Evolutionary conservation across 2,888 invertebrate species (phyloP).

Genomic region (Drosophila subquinaria): DNA sequence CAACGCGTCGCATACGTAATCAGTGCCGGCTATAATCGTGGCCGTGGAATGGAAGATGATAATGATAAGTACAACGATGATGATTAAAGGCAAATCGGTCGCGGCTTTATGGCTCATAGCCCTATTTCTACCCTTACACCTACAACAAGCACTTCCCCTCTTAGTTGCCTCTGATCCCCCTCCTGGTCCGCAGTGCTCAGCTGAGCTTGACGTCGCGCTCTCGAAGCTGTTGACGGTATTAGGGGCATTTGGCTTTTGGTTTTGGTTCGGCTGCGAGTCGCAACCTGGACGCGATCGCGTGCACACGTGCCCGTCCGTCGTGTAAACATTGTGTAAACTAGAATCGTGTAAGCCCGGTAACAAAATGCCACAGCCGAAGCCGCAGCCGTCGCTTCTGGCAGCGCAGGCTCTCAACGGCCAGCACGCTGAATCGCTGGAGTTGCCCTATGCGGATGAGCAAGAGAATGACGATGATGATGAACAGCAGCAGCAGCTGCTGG

Average conservation of each 20-base stretch:
- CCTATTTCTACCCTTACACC: slow-evolving; percentile 9
- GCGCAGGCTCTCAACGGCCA: slow-evolving; percentile 59
- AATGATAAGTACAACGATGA: slow-evolving; percentile 37
- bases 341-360: background rate
- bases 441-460: slow-evolving; percentile 65
- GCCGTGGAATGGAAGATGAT: slow-evolving; percentile 41
- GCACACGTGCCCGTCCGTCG: slow-evolving; percentile 31
- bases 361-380: slow-evolving; percentile 35
- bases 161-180: background rate
- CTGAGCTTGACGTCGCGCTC: slow-evolving; percentile 42
- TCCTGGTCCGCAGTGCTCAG: slow-evolving; percentile 11
- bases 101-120: slow-evolving; percentile 41
- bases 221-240: slow-evolving; percentile 26
- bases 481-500: slow-evolving; percentile 3
- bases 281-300: slow-evolving; percentile 51
- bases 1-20: slow-evolving; percentile 62
- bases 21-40: slow-evolving; percentile 55
- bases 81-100: slow-evolving; percentile 50
- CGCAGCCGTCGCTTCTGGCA: slow-evolving; percentile 30
- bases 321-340: background rate
- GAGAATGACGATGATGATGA: background rate
- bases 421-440: slow-evolving; percentile 15
- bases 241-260: slow-evolving; percentile 21
- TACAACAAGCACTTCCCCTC: too few species aligned
- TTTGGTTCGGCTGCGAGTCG: slow-evolving; percentile 44